Percentiles rank a stretch among this genome's conserved stretches.
phyloP scores from a whole-genome alignment of 2,888 invertebrate genomes.

The Parthenolecanium corni region DNA sequence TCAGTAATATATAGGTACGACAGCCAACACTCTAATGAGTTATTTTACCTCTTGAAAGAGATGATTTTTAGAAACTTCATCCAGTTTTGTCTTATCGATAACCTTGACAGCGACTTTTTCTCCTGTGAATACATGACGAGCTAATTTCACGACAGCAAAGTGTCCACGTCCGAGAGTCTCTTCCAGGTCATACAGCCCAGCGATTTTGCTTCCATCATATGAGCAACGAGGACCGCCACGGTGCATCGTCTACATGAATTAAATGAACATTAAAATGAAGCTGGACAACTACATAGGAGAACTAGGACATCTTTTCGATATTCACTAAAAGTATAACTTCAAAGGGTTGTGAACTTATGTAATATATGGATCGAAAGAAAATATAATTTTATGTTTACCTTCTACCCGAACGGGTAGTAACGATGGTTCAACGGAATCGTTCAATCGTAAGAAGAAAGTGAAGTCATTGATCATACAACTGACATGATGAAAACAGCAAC shows the following conservation, averaged over 20 bases:
- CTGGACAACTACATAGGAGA: not conserved
- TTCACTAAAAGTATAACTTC: not conserved
- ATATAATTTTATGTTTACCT: slow-evolving; percentile 4
- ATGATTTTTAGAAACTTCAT: slow-evolving; percentile 89
- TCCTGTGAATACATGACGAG: slow-evolving; percentile 96
- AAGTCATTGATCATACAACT: too few relatives aligned
- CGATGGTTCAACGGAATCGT: not conserved
- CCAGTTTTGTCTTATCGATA: slow-evolving; percentile 95
- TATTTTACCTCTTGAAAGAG: slow-evolving; percentile 77
- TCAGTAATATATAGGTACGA: not conserved
- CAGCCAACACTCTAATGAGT: not conserved
- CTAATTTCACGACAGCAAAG: slow-evolving; percentile 96
- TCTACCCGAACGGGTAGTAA: slow-evolving; percentile 26
- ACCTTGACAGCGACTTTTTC: slow-evolving; percentile 97
- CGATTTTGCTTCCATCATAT: slow-evolving; percentile 78
- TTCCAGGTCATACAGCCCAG: slow-evolving; percentile 93
- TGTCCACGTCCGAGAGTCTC: slow-evolving; percentile 96
- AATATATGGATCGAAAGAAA: not conserved
- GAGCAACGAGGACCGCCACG: slow-evolving; percentile 30
- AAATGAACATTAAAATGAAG: not conserved
- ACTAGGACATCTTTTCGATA: not conserved
- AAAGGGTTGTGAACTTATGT: not conserved
- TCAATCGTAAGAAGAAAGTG: not conserved
- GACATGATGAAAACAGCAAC: too few relatives aligned
- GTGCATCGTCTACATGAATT: slow-evolving; percentile 16